Percentiles rank a stretch among this genome's conserved stretches.
Conservation (phyloP, 2,888 invertebrate genomes). For the Oscheius sp. region DNA sequence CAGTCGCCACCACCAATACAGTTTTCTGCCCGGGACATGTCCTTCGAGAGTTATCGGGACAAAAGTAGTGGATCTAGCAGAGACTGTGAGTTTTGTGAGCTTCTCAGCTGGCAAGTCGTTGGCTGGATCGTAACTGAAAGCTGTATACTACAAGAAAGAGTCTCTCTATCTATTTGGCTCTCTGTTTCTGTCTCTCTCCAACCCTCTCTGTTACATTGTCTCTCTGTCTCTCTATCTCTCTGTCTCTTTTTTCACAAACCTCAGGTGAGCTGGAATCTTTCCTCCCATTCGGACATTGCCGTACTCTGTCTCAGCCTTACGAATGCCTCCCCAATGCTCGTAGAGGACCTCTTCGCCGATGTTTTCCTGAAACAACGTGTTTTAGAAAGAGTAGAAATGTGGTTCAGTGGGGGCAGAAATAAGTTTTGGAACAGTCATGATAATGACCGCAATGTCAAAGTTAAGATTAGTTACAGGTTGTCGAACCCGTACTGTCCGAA, state of each 20-base stretch:
- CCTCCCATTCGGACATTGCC: slow-evolving; percentile 69
- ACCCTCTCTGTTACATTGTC: no score
- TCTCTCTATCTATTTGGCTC: no score
- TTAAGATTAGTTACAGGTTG: no score
- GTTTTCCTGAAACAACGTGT: slow-evolving; percentile 49
- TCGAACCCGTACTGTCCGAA: background rate
- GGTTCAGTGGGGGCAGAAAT: background rate
- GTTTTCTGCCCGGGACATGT: slow-evolving; percentile 46
- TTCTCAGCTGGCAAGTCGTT: slow-evolving; percentile 57
- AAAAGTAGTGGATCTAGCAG: slow-evolving; percentile 57
- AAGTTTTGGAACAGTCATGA: no score
- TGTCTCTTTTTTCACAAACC: slow-evolving; percentile 6
- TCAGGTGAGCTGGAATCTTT: slow-evolving; percentile 61
- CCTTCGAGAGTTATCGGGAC: slow-evolving; percentile 61
- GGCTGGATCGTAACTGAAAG: slow-evolving; percentile 58
- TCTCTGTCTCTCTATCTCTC: no score
- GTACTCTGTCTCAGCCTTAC: slow-evolving; percentile 57
- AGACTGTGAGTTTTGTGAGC: slow-evolving; percentile 58
- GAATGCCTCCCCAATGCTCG: slow-evolving; percentile 67
- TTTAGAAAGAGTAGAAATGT: background rate
- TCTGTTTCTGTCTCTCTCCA: no score
- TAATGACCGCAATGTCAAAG: no score
- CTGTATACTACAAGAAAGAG: background rate
- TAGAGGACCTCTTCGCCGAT: slow-evolving; percentile 66
- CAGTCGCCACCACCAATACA: slow-evolving; percentile 67